Base-by-base conservation (phyloP, 53 echinoderm and acorn worm species). In the Astropecten irregularis region DNA sequence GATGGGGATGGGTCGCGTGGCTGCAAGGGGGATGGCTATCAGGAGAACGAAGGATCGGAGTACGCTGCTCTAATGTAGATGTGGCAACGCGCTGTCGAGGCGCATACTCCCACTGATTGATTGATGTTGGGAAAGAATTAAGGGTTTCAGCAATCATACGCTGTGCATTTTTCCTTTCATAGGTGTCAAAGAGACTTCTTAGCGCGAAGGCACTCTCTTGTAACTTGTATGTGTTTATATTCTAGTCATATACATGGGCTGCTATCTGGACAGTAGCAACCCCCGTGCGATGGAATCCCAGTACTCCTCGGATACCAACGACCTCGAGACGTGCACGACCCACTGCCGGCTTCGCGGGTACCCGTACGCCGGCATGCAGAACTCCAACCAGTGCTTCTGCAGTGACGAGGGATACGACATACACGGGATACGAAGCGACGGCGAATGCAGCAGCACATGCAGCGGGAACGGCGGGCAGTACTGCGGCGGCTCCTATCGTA, bases 341-440 rank as follows among this genome's bases (percentile, higher is more conserved):
- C 83, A 85, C 65, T 94, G 94, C 52, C 85, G 77, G 3, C 82
- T 82, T 35, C 73, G 71, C n/a, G 91, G 88, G 1, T 76, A 88
- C 42, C 91, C 91, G 14, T 91, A 81, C 51, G 91, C 86, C n/a
- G 94, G 94, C 9, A 27, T 94, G 26, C 91, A 94, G 57, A 64
- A 77, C 4, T 35, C 31, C 1, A 16, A 29, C 9, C 44, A 88
- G 0, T 94, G 94, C 68, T 91, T 76, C 56, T 94, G 94, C 49
- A 91, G 94, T 36, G 94, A 86, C 50, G 84, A 84, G 7, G 60
- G 63, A 36, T 94, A 91, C 60, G 76, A 66, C 4, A 59, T 69
- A 1, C 53, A 88, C 69, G 88, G 77, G 13, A 18, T 61, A 13
- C 66, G 84, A 3, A 49, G 66, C 3, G 93, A 88, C 42, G 74